phyloP scores from a whole-genome alignment of 2,888 invertebrate genomes.

The Eupithecia pulchellata region DNA sequence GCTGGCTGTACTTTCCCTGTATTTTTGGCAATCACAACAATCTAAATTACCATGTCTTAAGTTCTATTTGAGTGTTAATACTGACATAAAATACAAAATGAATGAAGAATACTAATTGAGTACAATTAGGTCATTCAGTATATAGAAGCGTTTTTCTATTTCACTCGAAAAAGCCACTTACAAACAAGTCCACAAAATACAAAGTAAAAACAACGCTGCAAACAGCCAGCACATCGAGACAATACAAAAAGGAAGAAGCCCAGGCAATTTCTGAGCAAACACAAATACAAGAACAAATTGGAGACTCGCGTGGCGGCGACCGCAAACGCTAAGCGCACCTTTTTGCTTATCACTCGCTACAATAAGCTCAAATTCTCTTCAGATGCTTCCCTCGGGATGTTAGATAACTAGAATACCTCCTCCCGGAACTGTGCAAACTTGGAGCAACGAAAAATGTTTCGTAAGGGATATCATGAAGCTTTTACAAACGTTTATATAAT shows the following conservation, averaged over 20 bases:
- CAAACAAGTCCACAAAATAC: slow-evolving; percentile 19
- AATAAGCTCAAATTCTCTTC: slow-evolving; percentile 39
- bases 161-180: slow-evolving; percentile 25
- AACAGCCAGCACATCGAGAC: slow-evolving; percentile 31
- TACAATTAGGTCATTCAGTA: neutral
- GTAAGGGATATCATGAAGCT: slow-evolving; percentile 19
- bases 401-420: slow-evolving; percentile 35
- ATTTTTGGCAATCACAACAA: neutral
- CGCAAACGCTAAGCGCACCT: slow-evolving; percentile 38
- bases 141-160: neutral
- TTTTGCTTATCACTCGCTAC: slow-evolving; percentile 41
- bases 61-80: neutral
- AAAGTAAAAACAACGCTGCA: slow-evolving; percentile 28
- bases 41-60: neutral
- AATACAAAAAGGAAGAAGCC: slow-evolving; percentile 35
- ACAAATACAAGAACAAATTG: slow-evolving; percentile 40
- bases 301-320: slow-evolving; percentile 33
- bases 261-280: slow-evolving; percentile 35
- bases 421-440: slow-evolving; percentile 29
- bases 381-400: slow-evolving; percentile 37
- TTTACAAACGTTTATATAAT: slow-evolving; percentile 1
- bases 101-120: neutral
- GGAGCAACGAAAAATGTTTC: slow-evolving; percentile 22
- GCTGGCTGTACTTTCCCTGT: neutral
- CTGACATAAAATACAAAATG: neutral